These are phyloP conservation scores for Pogona vitticeps DNA, from an alignment of 2,113 vertebrate genomes.

Conservation along the genomic window DNA sequence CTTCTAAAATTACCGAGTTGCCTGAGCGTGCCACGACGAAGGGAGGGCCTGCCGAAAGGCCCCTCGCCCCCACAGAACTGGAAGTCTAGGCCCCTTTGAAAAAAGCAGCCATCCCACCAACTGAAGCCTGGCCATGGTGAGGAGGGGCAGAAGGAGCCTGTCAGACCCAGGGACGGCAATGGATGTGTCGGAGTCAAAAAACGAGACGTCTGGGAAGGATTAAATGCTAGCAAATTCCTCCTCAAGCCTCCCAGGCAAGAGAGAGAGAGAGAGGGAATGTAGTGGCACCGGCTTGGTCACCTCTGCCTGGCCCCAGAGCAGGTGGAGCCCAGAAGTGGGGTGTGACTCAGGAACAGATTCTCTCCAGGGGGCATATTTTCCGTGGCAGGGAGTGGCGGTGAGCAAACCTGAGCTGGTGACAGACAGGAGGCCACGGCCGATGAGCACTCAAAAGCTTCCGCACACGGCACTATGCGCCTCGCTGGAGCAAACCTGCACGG, in stretches of 20 bases:
- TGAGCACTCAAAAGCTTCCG: not conserved
- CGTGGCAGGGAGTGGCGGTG: not conserved
- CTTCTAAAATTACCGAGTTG: too few species aligned
- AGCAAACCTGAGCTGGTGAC: not conserved
- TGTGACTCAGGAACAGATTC: not conserved
- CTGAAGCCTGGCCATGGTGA: not conserved
- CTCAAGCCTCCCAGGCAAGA: not conserved
- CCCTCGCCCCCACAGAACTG: too few species aligned
- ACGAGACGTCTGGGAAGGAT: not conserved
- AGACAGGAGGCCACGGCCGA: too few species aligned
- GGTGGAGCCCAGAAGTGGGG: slow-evolving; percentile 2
- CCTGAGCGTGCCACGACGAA: too few species aligned
- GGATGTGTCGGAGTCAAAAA: too few species aligned
- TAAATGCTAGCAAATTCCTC: not conserved
- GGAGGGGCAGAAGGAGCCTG: too few species aligned
- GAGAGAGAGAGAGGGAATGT: slow-evolving; percentile 20
- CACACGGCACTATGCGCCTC: not conserved
- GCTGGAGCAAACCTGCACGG: not conserved
- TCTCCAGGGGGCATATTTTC: slow-evolving; percentile 31
- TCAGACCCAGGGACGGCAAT: too few species aligned
- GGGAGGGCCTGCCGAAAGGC: too few species aligned
- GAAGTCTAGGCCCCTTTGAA: too few species aligned
- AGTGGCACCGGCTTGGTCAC: slow-evolving; percentile 15
- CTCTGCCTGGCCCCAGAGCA: slow-evolving; percentile 7
- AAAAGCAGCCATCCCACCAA: too few species aligned